Percentiles rank a stretch among this genome's conserved stretches.
Conservation (phyloP, 2,888 invertebrate genomes). For the Candidula unifasciata region DNA sequence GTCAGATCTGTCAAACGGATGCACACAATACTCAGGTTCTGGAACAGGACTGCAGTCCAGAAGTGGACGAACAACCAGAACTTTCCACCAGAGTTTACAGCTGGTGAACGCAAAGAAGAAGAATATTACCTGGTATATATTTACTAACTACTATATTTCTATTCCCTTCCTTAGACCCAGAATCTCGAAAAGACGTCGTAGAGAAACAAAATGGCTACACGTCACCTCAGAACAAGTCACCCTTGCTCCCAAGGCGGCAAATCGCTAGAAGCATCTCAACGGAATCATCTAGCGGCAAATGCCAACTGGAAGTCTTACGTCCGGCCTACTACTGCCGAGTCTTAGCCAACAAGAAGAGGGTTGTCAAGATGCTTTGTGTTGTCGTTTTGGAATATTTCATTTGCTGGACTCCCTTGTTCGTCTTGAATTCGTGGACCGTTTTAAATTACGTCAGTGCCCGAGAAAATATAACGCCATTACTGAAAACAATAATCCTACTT, state of each 20-base stretch:
- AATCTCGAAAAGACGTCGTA: neutral
- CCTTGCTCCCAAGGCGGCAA: conserved; percentile 30
- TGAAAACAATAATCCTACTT: conserved; percentile 85
- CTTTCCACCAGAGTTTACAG: no score
- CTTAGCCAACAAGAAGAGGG: conserved; percentile 65
- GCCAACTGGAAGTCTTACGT: conserved; percentile 47
- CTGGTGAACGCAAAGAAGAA: no score
- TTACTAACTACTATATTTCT: neutral
- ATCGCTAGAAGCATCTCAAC: conserved; percentile 30
- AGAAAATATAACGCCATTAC: conserved; percentile 62
- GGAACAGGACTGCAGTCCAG: no score
- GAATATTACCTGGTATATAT: no score
- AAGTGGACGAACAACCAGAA: no score
- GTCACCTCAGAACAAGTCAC: conserved; percentile 35
- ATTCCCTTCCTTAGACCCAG: neutral
- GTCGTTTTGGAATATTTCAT: conserved; percentile 93
- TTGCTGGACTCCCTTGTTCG: conserved; percentile 92
- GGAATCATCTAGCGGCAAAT: conserved; percentile 13
- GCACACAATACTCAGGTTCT: no score
- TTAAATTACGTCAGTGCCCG: conserved; percentile 85
- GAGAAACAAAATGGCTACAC: conserved; percentile 14
- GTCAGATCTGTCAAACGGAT: no score
- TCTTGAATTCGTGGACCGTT: conserved; percentile 87
- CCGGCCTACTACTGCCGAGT: conserved; percentile 54
- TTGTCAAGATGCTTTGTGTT: conserved; percentile 88